A percentile compares a stretch with the other conserved stretches of the same genome.
These are phyloP conservation scores for Pungitius pungitius DNA, from an alignment of 2,113 vertebrate genomes.

Conservation along the genomic window DNA sequence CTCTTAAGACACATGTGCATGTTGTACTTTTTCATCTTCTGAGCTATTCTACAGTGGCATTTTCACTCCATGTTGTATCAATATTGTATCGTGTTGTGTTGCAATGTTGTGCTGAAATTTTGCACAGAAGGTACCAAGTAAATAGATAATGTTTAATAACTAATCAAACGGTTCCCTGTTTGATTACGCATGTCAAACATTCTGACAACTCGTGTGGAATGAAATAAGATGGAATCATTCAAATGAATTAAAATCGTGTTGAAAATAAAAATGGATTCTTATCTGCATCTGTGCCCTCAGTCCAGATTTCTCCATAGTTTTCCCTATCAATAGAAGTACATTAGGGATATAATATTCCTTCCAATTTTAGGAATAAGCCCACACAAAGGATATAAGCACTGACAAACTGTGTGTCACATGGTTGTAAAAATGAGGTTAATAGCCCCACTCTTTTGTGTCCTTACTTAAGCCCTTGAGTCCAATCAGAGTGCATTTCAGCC, in stretches of 20 bases:
- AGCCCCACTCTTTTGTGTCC: background rate
- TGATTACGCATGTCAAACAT: background rate
- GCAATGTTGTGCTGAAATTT: too few species aligned
- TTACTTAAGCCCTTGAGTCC: background rate
- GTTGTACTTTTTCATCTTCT: too few species aligned
- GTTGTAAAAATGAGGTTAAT: background rate
- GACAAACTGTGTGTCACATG: background rate
- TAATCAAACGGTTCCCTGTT: background rate
- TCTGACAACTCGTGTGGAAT: background rate
- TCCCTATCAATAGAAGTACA: too few species aligned
- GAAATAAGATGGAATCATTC: background rate
- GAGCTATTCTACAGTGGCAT: too few species aligned
- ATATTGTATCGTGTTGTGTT: too few species aligned
- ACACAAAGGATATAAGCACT: background rate
- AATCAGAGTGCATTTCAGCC: background rate
- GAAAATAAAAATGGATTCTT: background rate
- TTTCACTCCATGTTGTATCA: too few species aligned
- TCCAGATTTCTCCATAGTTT: background rate
- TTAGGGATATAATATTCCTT: background rate
- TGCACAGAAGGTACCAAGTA: too few species aligned
- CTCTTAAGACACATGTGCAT: too few species aligned
- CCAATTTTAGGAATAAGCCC: background rate
- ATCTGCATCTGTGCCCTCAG: background rate
- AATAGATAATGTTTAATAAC: too few species aligned
- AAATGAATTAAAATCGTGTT: background rate